Evolutionary conservation across 1,140 invertebrate genomes (phyloP).

Genomic region (Lepidurus couesii): DNA sequence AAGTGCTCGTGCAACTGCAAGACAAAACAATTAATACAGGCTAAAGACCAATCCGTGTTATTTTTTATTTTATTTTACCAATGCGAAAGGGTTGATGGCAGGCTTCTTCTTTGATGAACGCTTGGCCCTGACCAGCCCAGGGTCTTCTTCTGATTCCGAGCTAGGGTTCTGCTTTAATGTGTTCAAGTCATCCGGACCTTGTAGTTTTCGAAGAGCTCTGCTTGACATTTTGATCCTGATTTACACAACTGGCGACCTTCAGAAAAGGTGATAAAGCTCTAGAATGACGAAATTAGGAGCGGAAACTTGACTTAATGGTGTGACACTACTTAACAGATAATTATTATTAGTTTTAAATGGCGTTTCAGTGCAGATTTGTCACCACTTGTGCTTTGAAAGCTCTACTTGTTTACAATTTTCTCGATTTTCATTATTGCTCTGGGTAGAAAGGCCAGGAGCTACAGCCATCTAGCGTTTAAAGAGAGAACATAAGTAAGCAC

Average conservation of each 20-base stretch:
- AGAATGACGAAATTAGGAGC: not conserved
- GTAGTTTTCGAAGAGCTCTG: constrained; percentile 56
- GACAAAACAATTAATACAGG: constrained; percentile 23
- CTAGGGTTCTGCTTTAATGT: constrained; percentile 45
- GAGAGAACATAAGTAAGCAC: not conserved
- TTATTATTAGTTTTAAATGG: too few species aligned
- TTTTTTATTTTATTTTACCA: constrained; percentile 25
- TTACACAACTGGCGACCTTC: not conserved
- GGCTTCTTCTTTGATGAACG: constrained; percentile 25
- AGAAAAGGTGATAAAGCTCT: not conserved
- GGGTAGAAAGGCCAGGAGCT: too few species aligned
- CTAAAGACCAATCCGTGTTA: not conserved
- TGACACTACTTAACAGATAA: too few species aligned
- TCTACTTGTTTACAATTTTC: too few species aligned
- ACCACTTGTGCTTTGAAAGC: too few species aligned
- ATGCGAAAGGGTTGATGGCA: constrained; percentile 32
- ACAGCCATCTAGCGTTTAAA: too few species aligned
- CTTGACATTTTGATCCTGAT: constrained; percentile 51
- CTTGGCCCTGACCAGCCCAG: constrained; percentile 44
- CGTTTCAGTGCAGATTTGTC: too few species aligned
- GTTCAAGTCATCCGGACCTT: constrained; percentile 48
- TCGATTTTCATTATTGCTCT: too few species aligned
- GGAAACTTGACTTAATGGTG: too few species aligned
- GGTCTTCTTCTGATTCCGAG: constrained; percentile 48
- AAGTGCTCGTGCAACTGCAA: constrained; percentile 25